These are phyloP conservation scores for Petrolisthes manimaculis DNA, from an alignment of 2,888 invertebrate species.

Conservation along the genomic window DNA sequence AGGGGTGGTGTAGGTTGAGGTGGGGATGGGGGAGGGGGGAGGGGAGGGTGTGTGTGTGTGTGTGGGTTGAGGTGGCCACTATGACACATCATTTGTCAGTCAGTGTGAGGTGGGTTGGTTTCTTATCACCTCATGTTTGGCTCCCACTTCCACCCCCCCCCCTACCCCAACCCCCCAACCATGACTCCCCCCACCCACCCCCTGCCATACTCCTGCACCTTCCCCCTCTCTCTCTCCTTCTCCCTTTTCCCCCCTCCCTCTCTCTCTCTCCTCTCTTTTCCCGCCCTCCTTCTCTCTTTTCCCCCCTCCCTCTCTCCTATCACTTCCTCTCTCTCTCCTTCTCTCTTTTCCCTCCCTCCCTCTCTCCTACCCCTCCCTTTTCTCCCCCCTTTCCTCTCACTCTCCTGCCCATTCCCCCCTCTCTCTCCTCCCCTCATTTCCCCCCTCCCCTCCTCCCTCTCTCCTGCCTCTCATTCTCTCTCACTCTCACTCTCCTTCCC, in stretches of 20 bases:
- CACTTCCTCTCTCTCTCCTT: background rate
- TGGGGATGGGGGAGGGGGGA: no score
- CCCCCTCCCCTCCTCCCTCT: background rate
- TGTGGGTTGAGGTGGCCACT: no score
- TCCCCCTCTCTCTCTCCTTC: background rate
- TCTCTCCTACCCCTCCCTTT: background rate
- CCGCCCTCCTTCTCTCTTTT: background rate
- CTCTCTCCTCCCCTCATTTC: background rate
- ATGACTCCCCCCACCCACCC: background rate
- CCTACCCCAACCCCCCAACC: background rate
- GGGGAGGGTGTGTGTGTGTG: no score
- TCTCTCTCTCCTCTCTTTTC: no score
- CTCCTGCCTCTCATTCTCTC: no score
- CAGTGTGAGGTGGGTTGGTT: no score
- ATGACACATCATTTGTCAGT: no score
- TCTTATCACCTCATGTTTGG: no score
- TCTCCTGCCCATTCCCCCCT: background rate
- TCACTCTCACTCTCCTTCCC: background rate
- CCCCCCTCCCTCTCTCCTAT: background rate
- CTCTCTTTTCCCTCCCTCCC: background rate
- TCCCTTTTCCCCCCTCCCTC: background rate
- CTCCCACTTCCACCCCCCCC: background rate
- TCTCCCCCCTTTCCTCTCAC: background rate
- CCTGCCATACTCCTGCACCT: no score
- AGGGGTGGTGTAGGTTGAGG: no score